Percentiles rank a stretch among this genome's conserved stretches.
These are phyloP conservation scores for Trematomus loennbergii DNA, from an alignment of 2,113 vertebrate species.

Conservation along the genomic window DNA sequence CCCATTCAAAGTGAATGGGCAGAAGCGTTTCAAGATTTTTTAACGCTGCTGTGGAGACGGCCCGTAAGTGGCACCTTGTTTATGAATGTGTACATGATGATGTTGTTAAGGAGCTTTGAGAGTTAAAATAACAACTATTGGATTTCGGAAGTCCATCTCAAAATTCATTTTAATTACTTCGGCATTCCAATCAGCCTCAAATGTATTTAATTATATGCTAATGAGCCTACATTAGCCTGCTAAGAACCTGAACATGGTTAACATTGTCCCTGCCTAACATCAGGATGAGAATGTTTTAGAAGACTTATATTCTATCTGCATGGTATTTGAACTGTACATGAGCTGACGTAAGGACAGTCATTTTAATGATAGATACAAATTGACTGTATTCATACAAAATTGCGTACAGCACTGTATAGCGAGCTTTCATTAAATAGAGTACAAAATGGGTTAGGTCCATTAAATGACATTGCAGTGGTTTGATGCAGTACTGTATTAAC, in stretches of 20 bases:
- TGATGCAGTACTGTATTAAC: slow-evolving; percentile 28
- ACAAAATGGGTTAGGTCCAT: slow-evolving; percentile 24
- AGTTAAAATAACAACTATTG: no score
- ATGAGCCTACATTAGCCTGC: no score
- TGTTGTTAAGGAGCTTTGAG: no score
- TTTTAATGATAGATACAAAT: slow-evolving; percentile 21
- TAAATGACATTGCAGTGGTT: slow-evolving; percentile 11
- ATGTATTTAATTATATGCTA: no score
- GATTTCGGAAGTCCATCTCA: no score
- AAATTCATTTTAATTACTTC: no score
- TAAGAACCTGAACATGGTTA: neutral
- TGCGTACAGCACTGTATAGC: neutral
- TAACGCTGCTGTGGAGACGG: no score
- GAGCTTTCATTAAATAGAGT: slow-evolving; percentile 14
- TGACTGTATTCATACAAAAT: slow-evolving; percentile 3
- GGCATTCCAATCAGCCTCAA: no score
- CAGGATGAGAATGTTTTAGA: neutral
- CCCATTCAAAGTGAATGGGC: no score
- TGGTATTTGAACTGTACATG: neutral
- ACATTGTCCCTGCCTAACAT: neutral
- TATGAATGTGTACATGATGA: no score
- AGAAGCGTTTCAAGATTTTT: no score
- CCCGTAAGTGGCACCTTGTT: no score
- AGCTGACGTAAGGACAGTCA: slow-evolving; percentile 1
- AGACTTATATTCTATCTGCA: neutral